Evolutionary conservation across 30 jellyfish, hydroid and myxozoan genomes (phyloP), one percentile per base, ranked within the genome.

Genomic region (Pelagia noctiluca): DNA sequence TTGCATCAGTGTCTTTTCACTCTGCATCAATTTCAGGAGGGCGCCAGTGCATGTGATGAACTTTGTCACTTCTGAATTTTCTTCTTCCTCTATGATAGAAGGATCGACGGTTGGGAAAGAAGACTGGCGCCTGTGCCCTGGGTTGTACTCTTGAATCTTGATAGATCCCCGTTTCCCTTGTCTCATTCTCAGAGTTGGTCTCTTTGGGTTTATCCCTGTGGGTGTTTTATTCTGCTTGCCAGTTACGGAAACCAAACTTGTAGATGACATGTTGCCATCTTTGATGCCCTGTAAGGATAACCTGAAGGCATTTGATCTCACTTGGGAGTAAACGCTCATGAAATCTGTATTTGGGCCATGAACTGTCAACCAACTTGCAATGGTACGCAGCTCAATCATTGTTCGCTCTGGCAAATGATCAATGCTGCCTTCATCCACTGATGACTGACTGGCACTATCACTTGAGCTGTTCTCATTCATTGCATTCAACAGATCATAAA

Each of bases 41-140:
- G 99, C 99, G 28, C 88, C 94, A 24, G 96, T 94, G 84, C 94
- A 85, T n/a, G 91, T 89, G 31, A 94, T 84, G 67, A 94, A 94
- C 70, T 49, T 94, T 2, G 83, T 68, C 22, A 84, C 96, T 50
- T 94, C 97, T 34, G 89, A 68, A 76, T 88, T 78, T 89, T 90
- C 96, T 36, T 90, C 97, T 28, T 90, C 97, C 35, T 90, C 97
- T 68, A 62, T 24, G 18, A 87, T 25, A 0, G 70, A 50, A 5
- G 61, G 38, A 57, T 88, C 93, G 25, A 22, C 75, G 3, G 89
- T 38, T 5, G 88, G 95, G 28, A 63, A 75, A 1, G 83, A 46
- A 0, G 96, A 77, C 32, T 70, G 86, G 5, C 86, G 74, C 57
- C 83, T 63, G 66, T 63, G 81, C 29, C 85, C 85, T 0, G 70